Base-by-base conservation (phyloP, 2,797 vertebrate species). In the Semaprochilodus insignis region DNA sequence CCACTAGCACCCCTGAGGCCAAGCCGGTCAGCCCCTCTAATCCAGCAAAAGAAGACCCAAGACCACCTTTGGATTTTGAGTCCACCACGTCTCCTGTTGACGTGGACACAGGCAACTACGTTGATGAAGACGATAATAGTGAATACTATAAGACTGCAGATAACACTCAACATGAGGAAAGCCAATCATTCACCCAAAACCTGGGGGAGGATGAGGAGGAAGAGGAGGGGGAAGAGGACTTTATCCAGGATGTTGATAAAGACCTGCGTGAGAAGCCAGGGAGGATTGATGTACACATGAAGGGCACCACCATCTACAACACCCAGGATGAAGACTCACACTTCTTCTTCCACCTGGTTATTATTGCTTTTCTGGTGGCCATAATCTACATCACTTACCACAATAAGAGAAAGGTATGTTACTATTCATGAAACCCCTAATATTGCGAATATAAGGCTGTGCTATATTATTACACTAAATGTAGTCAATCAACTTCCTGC, bases 331-430 rank as follows among this genome's bases (percentile, higher is more conserved):
- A 97, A 79, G 97, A 98, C 72, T 96, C 97, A 0, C 97, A 99
- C 92, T 99, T 99, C 92, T 99, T 99, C 92, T 95, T 99, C 71
- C 96, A 99, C 76, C 94, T 99, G 87, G 94, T 99, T 83, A 90
- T 97, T 87, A 93, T 98, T 92, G 96, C 95, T 76, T 96, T 98
- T 91, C 93, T 98, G 90, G 96, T 98, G 87, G 97, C 96, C 82
- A 90, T 97, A 54, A 89, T 96, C 86, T 99, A 99, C 78, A 95
- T 99, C 88, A 96, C 95, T 36, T 99, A 99, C 88, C 97, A 99
- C 94, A 99, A 99, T 91, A 99, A 99, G 94, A 97, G 97, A 85
- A 98, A 97, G 97, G 98, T 99, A 89, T 79, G 97, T 89, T 16
- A 21, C 31, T 73, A 10, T 27, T 76, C 51, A 5, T 31, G 21